These are phyloP conservation scores for Heliangelus exortis DNA, from an alignment of 2,797 vertebrate genomes.

Conservation along the genomic window DNA sequence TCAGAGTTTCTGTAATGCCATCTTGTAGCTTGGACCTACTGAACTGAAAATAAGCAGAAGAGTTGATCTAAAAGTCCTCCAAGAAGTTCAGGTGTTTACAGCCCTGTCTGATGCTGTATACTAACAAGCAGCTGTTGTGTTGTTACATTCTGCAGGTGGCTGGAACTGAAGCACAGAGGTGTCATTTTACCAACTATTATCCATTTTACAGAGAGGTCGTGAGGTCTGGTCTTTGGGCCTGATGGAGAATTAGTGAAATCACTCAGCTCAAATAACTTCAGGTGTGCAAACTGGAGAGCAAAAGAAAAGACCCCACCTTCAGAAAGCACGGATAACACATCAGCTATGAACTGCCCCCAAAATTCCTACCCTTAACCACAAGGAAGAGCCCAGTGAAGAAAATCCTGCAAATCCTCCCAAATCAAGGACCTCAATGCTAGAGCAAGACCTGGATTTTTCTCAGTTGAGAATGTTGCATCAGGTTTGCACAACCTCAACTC, in stretches of 20 bases:
- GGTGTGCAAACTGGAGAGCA: not conserved
- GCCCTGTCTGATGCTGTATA: not conserved
- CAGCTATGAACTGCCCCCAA: not conserved
- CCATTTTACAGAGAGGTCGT: not conserved
- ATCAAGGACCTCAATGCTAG: not conserved
- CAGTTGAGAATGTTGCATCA: not conserved
- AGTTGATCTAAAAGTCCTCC: not conserved
- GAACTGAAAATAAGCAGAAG: not conserved
- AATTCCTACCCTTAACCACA: not conserved
- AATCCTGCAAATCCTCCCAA: not conserved
- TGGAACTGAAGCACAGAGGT: not conserved
- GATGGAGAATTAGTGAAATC: not conserved
- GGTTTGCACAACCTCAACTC: not conserved
- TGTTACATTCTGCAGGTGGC: not conserved
- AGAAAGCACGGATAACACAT: not conserved
- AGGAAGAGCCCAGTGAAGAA: not conserved
- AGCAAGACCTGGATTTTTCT: not conserved
- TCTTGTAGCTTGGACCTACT: fast-evolving
- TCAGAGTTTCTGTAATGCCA: not conserved
- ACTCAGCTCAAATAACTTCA: not conserved
- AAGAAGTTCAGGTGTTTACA: not conserved
- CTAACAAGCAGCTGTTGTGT: not conserved
- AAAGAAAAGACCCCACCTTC: not conserved
- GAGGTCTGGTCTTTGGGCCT: not conserved
- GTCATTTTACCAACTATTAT: not conserved